Evolutionary conservation across 64 coral and sea anemone genomes (phyloP).

Genomic region (Trachythela sp.): DNA sequence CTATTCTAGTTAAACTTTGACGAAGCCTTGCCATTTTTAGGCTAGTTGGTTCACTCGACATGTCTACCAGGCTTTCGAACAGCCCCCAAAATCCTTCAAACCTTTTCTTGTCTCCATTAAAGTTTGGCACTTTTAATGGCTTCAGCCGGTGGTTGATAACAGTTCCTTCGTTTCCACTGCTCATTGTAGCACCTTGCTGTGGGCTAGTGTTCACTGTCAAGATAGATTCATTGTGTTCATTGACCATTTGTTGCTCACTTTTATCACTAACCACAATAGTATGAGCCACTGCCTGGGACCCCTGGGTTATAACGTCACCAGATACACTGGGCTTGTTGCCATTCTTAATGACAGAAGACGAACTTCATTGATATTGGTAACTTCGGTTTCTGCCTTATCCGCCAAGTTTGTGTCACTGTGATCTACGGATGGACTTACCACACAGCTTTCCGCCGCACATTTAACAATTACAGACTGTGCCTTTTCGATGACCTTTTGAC

Average conservation of each 20-base stretch:
- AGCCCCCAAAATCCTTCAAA: conserved; percentile 38
- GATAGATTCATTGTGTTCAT: background rate
- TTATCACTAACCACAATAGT: background rate
- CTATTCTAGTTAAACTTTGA: background rate
- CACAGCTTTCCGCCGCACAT: background rate
- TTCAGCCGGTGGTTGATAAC: background rate
- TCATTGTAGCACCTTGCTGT: background rate
- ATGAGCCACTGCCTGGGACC: background rate
- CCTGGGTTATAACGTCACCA: background rate
- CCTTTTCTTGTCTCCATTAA: conserved; percentile 29
- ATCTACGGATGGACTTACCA: background rate
- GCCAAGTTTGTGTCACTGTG: background rate
- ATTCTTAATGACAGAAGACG: background rate
- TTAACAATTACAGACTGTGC: background rate
- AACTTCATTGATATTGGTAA: background rate
- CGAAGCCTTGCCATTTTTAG: background rate
- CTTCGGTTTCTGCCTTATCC: background rate
- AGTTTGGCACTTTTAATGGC: conserved; percentile 1
- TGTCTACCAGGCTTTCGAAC: conserved; percentile 19
- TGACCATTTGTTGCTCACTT: background rate
- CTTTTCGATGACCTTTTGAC: background rate
- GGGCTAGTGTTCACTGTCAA: background rate
- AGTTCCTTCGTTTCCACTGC: background rate
- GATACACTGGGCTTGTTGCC: background rate
- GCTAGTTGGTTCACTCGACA: background rate